Percentiles rank a stretch among this genome's conserved stretches.
Conservation (phyloP, 2,888 invertebrate species). For the Agrilus biguttatus region DNA sequence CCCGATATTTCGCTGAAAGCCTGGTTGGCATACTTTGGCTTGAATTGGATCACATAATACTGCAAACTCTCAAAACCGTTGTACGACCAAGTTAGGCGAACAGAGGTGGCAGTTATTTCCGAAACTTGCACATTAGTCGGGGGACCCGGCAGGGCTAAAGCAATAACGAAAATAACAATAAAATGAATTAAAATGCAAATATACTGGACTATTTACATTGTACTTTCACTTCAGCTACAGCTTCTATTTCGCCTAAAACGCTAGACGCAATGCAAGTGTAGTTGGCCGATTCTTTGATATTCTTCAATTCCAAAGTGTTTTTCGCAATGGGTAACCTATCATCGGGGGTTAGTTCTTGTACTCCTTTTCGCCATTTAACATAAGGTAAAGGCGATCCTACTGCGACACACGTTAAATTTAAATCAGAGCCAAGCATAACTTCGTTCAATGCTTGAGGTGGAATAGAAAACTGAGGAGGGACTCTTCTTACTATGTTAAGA, state of each 20-base stretch:
- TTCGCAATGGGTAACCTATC: slow-evolving; percentile 73
- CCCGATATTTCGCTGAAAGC: slow-evolving; percentile 88
- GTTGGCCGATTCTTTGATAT: slow-evolving; percentile 85
- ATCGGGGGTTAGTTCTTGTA: slow-evolving; percentile 75
- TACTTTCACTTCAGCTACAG: slow-evolving; percentile 79
- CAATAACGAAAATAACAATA: background rate
- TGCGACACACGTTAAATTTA: slow-evolving; percentile 93
- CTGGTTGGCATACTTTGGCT: slow-evolving; percentile 84
- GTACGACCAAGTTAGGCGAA: slow-evolving; percentile 86
- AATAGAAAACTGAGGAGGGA: slow-evolving; percentile 90
- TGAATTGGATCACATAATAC: slow-evolving; percentile 94
- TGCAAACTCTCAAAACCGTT: slow-evolving; percentile 79
- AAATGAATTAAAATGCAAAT: slow-evolving; percentile 32
- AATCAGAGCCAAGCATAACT: slow-evolving; percentile 80
- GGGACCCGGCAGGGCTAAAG: slow-evolving; percentile 75
- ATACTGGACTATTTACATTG: slow-evolving; percentile 59
- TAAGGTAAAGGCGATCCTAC: slow-evolving; percentile 97
- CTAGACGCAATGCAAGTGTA: slow-evolving; percentile 96
- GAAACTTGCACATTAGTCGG: slow-evolving; percentile 82
- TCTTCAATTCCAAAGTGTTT: slow-evolving; percentile 73
- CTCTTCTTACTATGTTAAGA: slow-evolving; percentile 66
- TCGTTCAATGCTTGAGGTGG: slow-evolving; percentile 75
- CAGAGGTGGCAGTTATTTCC: slow-evolving; percentile 87
- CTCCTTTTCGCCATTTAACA: slow-evolving; percentile 83
- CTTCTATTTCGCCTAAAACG: slow-evolving; percentile 83